Conservation (phyloP, 2,113 vertebrate genomes). For the Eublepharis macularius region DNA sequence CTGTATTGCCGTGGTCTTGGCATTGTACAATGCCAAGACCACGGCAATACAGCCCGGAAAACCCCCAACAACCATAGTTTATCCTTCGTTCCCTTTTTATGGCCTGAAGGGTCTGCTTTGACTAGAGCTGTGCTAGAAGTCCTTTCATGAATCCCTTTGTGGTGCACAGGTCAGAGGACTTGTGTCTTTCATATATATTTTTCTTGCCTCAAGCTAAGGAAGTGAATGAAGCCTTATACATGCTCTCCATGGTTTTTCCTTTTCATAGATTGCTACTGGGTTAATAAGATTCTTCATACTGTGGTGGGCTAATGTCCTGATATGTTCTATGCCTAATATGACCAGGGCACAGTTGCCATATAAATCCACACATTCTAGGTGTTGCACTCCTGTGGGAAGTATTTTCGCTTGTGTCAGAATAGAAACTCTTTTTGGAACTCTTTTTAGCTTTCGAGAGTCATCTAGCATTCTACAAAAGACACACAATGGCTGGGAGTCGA, state of each 20-base stretch:
- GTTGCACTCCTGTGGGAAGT: not conserved
- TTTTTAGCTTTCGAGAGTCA: not conserved
- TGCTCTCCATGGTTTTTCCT: conserved; percentile 14
- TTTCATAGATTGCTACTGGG: not conserved
- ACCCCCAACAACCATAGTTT: too few relatives aligned
- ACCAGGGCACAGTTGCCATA: not conserved
- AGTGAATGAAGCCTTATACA: not conserved
- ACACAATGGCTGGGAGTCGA: too few relatives aligned
- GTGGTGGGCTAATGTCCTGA: not conserved
- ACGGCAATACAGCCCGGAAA: too few relatives aligned
- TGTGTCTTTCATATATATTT: not conserved
- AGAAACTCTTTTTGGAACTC: not conserved
- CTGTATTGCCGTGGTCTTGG: too few relatives aligned
- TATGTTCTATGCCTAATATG: not conserved
- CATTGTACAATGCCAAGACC: too few relatives aligned
- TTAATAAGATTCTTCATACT: not conserved
- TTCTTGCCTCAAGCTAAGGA: not conserved
- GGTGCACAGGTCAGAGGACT: not conserved
- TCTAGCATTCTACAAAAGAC: too few relatives aligned
- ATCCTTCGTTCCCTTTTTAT: not conserved
- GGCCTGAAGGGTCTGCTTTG: not conserved
- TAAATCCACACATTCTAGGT: not conserved
- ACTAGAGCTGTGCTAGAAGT: not conserved
- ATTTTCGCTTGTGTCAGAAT: not conserved
- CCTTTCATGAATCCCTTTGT: not conserved